Evolutionary conservation across 1,140 invertebrate species (phyloP), one percentile per base, ranked within the genome.

Genomic region (Pogonomyrmex barbatus): DNA sequence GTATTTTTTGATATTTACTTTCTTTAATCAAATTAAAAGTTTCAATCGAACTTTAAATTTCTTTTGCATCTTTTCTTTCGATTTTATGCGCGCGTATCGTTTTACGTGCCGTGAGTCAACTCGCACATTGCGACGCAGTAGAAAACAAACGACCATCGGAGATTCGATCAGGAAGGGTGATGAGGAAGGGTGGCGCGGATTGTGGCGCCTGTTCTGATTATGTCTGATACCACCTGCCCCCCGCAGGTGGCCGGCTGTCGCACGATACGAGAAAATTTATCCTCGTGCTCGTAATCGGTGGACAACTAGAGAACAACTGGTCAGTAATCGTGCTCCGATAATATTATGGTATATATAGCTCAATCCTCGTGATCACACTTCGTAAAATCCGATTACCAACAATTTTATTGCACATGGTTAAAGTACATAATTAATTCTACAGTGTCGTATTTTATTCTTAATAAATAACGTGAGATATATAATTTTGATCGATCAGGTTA

Each of bases 141-240:
- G 30, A 68, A 56, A 50, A 85, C 54, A 90, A 86, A 73, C 75
- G 85, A 79, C 52, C 47, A 62, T 77, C 17, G 70, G 47, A 45
- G 62, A 54, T 76, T 83, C 79, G 42, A 82, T 73, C 24, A 24
- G 24, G 24, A 17, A 62, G 67, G 68, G 68, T 83, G 39, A 42
- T 62, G 54, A 65, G 33, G 42, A 76, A 68, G 88, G 88, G 89
- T 89, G 85, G 62, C 89, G 87, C 85, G 91, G 90, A 93, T 93
- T 91, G 68, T 47, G 89, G 89, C 89, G 90, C 93, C 90, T 85
- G 91, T 87, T 91, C 89, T 92, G 92, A 94, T 93, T 91, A 93
- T 82, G 88, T 85, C 78, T 85, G 85, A 82, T 89, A 93, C 91
- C 94, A 94, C 93, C 94, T 94, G 94, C 93, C 93, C 93, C 86